A percentile compares a stretch with the other conserved stretches of the same genome.
Evolutionary conservation across 1,140 invertebrate species (phyloP).

Genomic region (Penaeus chinensis): DNA sequence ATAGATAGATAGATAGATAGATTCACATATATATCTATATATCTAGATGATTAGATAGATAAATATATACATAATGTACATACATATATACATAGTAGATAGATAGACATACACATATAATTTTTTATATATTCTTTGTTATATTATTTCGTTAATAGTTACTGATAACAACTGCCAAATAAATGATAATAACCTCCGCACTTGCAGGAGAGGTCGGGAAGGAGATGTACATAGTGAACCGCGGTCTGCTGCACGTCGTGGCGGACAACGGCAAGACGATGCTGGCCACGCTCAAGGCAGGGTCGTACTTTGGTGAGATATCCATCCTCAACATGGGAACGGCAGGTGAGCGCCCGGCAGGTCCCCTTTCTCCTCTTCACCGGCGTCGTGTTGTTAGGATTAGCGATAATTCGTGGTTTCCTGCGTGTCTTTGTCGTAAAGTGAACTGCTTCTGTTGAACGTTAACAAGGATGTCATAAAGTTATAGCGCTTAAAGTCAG

Average conservation of each 20-base stretch:
- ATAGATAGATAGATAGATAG: neutral
- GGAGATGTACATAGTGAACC: conserved; percentile 99
- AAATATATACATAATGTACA: neutral
- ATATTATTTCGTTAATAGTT: too few species aligned
- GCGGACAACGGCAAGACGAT: conserved; percentile 97
- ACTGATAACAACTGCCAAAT: neutral
- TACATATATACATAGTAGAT: too few species aligned
- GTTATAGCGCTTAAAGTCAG: too few species aligned
- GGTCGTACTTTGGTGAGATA: conserved; percentile 99
- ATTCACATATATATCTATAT: conserved; percentile 1
- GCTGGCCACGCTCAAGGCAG: conserved; percentile 93
- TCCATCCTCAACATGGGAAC: conserved; percentile 99
- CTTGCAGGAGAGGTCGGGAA: conserved; percentile 94
- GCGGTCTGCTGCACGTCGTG: conserved; percentile 95
- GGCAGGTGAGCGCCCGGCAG: conserved; percentile 81
- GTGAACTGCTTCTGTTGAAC: too few species aligned
- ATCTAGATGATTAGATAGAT: neutral
- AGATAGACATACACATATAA: too few species aligned
- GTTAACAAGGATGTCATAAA: too few species aligned
- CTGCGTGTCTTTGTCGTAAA: too few species aligned
- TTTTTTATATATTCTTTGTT: too few species aligned
- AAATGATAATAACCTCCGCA: conserved; percentile 57
- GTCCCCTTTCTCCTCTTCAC: neutral
- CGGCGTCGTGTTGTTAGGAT: neutral
- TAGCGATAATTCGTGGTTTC: too few species aligned